phyloP scores from a whole-genome alignment of 1,140 invertebrate genomes.

The Chironomus striatipennis region DNA sequence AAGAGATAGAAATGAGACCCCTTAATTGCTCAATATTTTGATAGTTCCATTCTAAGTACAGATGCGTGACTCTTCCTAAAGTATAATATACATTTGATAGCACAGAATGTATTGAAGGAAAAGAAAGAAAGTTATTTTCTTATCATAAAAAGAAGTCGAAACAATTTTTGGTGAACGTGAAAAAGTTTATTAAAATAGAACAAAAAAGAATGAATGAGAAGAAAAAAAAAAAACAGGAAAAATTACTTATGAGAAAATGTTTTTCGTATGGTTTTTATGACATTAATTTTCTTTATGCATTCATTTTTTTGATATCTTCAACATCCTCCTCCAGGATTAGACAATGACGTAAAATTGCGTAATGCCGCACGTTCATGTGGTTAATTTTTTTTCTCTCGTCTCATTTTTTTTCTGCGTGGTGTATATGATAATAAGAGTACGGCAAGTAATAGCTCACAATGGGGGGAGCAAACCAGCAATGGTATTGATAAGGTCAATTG shows the following conservation, averaged over 20 bases:
- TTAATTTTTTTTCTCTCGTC: neutral
- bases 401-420: neutral
- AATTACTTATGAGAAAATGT: constrained; percentile 19
- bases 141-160: too few species aligned
- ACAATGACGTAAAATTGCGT: constrained; percentile 9
- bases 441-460: neutral
- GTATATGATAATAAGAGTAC: constrained; percentile 9
- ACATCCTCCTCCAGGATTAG: constrained; percentile 11
- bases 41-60: neutral
- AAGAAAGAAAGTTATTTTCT: neutral
- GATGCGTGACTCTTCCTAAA: neutral
- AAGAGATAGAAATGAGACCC: neutral
- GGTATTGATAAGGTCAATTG: too few species aligned
- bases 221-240: constrained; percentile 10
- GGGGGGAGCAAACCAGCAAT: neutral
- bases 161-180: neutral
- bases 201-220: neutral
- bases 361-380: constrained; percentile 23
- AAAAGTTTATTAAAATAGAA: constrained; percentile 10
- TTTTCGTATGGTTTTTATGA: constrained; percentile 21
- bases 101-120: neutral
- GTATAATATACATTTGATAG: neutral
- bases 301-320: neutral
- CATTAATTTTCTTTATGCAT: constrained; percentile 21
- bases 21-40: constrained; percentile 4